phyloP scores from a whole-genome alignment of 2,113 vertebrate species.

The Sapayoa aenigma region DNA sequence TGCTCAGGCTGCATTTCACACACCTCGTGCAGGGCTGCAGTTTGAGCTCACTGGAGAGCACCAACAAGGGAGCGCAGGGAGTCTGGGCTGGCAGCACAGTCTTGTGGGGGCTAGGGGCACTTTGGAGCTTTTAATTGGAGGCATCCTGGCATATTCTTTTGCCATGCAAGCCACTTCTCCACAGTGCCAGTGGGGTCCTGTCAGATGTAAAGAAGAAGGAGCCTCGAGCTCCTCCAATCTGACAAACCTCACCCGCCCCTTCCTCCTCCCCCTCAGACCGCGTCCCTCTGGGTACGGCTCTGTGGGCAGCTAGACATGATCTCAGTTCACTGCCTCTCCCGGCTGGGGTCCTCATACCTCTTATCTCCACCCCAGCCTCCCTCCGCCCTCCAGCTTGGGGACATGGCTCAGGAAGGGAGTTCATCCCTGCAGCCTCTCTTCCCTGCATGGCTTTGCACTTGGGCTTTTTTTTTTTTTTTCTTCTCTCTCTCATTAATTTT shows the following conservation, averaged over 20 bases:
- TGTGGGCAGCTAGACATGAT: slow-evolving; percentile 56
- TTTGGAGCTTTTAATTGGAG: slow-evolving; percentile 18
- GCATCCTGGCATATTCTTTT: slow-evolving; percentile 23
- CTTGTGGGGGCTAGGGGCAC: background rate
- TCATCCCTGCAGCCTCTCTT: slow-evolving; percentile 37
- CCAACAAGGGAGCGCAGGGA: background rate
- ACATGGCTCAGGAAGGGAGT: background rate
- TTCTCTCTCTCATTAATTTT: slow-evolving; percentile 61
- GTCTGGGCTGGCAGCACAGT: background rate
- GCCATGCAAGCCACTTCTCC: background rate
- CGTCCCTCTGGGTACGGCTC: background rate
- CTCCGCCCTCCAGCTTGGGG: background rate
- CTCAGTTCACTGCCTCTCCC: slow-evolving; percentile 26
- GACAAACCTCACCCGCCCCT: slow-evolving; percentile 43
- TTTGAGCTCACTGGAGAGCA: background rate
- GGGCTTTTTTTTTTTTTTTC: background rate
- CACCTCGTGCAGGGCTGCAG: background rate
- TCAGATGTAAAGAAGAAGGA: slow-evolving; percentile 33
- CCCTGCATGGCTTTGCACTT: slow-evolving; percentile 29
- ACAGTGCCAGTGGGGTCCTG: slow-evolving; percentile 36
- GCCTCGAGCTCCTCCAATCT: slow-evolving; percentile 4
- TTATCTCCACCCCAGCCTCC: background rate
- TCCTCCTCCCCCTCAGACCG: slow-evolving; percentile 34
- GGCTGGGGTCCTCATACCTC: slow-evolving; percentile 1
- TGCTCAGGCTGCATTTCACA: background rate